Base-by-base conservation (phyloP, 2,888 invertebrate genomes). In the Spatulosminthurus flaviceps region DNA sequence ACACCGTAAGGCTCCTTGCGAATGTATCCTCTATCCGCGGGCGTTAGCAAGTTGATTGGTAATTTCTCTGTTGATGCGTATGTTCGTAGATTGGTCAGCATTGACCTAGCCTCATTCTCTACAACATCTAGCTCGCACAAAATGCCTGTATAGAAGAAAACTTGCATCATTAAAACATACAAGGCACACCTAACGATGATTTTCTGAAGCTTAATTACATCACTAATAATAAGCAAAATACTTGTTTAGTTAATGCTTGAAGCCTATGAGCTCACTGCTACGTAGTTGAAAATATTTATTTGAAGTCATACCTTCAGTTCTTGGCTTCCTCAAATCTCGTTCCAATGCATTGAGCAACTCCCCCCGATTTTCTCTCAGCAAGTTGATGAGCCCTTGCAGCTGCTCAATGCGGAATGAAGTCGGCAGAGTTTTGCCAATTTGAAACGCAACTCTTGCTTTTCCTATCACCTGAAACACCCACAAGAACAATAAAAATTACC, bases 341-440 rank as follows among this genome's bases (percentile, higher is more conserved):
- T 91, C 90, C 51, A 97, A 89, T 0, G 94, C 96, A 77, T 92
- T 91, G 67, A 92, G 88, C 87, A 98, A 91, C 4, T 91, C 92
- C 42, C 90, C 89, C 77, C 89, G 89, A 87, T 95, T 93, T 86
- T 97, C 96, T 83, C 93, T 92, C 86, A 96, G 89, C 91, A 98
- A 91, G 76, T 90, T 90, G 60, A 92, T 86, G 28, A 97, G 87
- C 77, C 90, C 92, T 87, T 93, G 91, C 77, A 98, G 89, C 88
- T 98, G 97, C 82, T 91, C 89, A 83, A 92, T 91, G 80, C 98
- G 91, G 90, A 93, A 96, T 89, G 93, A 92, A 86, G 95, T 86
- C 16, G 92, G 90, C 84, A 91, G 91, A 19, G 96, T 96, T 85
- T 92, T 92, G 29, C 96, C 96, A 79, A 91, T 91, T 81, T 90